Base-by-base conservation (phyloP, 2,113 vertebrate species). In the Zosterops hypoxanthus region DNA sequence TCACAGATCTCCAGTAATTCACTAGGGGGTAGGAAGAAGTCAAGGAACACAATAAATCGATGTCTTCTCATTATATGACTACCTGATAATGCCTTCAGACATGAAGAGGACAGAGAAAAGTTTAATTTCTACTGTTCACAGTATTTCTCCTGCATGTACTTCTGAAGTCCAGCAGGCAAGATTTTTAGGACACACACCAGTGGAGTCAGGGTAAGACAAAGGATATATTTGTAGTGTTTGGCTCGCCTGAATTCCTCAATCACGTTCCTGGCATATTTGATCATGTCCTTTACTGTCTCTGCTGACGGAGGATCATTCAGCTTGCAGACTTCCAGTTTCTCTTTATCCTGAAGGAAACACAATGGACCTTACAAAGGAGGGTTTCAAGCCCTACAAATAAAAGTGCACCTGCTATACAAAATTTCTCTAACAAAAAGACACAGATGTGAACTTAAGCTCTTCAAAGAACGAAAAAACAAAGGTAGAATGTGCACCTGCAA, bases 1-100 rank as follows among this genome's bases (percentile, higher is more conserved):
- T 99, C 98, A 57, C 99, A 99, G 91, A 99, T 98, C 98, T 99
- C 99, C 95, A 99, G 97, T 56, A 99, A 94, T 96, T 99, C 99
- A 70, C 98, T 97, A 77, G 99, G 99, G 90, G 98, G 98, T 99
- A 97, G 80, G 57, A 66, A 64, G 63, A 92, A 93, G 99, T 99
- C 97, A 99, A 99, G 99, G 98, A 96, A 84, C 5, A 8, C 3
- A 90, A 39, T 15, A 46, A 47, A 44, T 14, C 10, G 0, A 41
- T 29, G 31, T 52, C 14, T 36, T 61, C 11, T 50, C 39, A 33
- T 59, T 41, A 66, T 18, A 56, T 8, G 47, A 49, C 19, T 46
- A 60, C 25, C 39, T 26, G n/a, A 34, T 36, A 68, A 57, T 7
- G 26, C 41, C 64, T 55, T 44, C 50, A 49, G 42, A 50, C 59